Conservation (phyloP, 1,140 invertebrate genomes). For the Drosophila takahashii region DNA sequence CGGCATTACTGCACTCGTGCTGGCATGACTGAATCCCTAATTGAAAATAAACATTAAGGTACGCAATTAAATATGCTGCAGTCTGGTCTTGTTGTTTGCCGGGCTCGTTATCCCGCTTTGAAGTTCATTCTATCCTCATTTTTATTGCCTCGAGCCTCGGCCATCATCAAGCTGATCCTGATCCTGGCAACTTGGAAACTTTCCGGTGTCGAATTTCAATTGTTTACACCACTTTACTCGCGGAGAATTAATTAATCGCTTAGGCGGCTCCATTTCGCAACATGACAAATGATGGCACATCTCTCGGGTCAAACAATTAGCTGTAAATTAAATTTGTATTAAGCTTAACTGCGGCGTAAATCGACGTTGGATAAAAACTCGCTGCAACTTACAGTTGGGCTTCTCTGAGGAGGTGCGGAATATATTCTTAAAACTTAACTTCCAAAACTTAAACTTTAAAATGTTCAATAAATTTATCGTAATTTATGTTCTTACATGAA, state of each 20-base stretch:
- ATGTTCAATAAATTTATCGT: not conserved
- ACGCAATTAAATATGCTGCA: slow-evolving; percentile 54
- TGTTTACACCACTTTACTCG: slow-evolving; percentile 22
- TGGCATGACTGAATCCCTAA: slow-evolving; percentile 60
- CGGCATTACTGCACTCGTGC: slow-evolving; percentile 12
- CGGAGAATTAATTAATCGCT: slow-evolving; percentile 45
- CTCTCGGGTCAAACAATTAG: slow-evolving; percentile 58
- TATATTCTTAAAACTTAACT: not conserved
- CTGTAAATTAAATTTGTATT: slow-evolving; percentile 68
- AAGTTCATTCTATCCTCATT: slow-evolving; percentile 41
- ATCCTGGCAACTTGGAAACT: slow-evolving; percentile 6
- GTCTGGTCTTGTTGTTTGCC: slow-evolving; percentile 9
- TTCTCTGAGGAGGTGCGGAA: not conserved
- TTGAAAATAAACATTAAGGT: slow-evolving; percentile 76
- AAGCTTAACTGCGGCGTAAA: slow-evolving; percentile 47
- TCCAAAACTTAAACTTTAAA: not conserved
- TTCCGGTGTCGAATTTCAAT: slow-evolving; percentile 47
- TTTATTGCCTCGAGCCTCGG: slow-evolving; percentile 16
- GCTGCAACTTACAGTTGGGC: not conserved
- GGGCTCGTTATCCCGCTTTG: slow-evolving; percentile 25
- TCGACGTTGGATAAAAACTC: slow-evolving; percentile 7
- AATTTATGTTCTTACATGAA: not conserved
- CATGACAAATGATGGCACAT: slow-evolving; percentile 41
- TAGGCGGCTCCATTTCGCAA: slow-evolving; percentile 25
- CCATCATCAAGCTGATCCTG: too few relatives aligned